phyloP scores from a whole-genome alignment of 1,140 invertebrate genomes.

The Drosophila oshimai region DNA sequence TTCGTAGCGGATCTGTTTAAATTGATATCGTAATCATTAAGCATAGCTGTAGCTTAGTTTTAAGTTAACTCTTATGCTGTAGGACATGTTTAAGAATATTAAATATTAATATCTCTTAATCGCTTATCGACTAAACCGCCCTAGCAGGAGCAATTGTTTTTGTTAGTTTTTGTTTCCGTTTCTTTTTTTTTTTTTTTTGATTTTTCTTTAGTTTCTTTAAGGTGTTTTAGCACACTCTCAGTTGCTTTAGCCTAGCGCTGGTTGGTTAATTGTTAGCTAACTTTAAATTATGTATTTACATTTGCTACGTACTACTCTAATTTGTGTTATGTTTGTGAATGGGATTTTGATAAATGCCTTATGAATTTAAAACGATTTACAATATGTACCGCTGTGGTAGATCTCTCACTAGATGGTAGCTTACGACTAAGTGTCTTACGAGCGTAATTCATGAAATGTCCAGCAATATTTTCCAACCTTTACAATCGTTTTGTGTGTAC shows the following conservation, averaged over 20 bases:
- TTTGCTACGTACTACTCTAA: slow-evolving; percentile 20
- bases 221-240: slow-evolving; percentile 21
- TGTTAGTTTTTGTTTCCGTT: slow-evolving; percentile 7
- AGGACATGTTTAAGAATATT: slow-evolving; percentile 77
- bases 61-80: slow-evolving; percentile 70
- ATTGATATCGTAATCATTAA: slow-evolving; percentile 41
- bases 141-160: slow-evolving; percentile 19
- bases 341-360: slow-evolving; percentile 45
- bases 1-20: slow-evolving; percentile 26
- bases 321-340: slow-evolving; percentile 36
- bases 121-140: slow-evolving; percentile 23
- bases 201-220: slow-evolving; percentile 26
- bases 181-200: slow-evolving; percentile 11
- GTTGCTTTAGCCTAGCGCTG: slow-evolving; percentile 18
- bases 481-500: slow-evolving; percentile 37
- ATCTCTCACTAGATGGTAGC: slow-evolving; percentile 42
- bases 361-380: slow-evolving; percentile 39
- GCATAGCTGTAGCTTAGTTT: slow-evolving; percentile 40
- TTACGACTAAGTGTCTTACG: slow-evolving; percentile 49
- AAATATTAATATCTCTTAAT: slow-evolving; percentile 79
- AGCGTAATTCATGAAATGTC: slow-evolving; percentile 60
- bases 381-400: slow-evolving; percentile 29
- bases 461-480: slow-evolving; percentile 67
- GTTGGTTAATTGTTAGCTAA: slow-evolving; percentile 24
- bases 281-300: slow-evolving; percentile 37